Evolutionary conservation across 2,113 vertebrate genomes (phyloP).

Genomic region (Misgurnus anguillicaudatus): DNA sequence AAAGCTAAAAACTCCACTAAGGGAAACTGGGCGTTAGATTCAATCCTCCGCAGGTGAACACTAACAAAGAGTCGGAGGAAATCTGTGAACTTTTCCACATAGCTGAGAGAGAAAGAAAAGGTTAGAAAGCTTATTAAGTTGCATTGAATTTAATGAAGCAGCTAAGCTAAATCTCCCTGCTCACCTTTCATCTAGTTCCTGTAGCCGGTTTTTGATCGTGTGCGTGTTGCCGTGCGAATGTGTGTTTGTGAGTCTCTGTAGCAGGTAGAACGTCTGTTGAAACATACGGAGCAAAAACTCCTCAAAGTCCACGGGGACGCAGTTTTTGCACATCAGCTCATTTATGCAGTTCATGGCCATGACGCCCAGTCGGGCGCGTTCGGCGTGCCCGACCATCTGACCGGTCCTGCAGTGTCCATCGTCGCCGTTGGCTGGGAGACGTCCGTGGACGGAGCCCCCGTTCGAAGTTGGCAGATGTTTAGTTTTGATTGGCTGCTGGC

Average conservation of each 20-base stretch:
- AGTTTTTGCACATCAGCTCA: constrained; percentile 99
- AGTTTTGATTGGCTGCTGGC: constrained; percentile 83
- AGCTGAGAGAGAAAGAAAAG: constrained; percentile 74
- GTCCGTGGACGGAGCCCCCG: constrained; percentile 63
- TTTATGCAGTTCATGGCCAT: constrained; percentile 98
- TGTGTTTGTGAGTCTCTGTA: constrained; percentile 95
- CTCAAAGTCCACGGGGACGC: constrained; percentile 97
- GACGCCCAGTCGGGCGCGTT: constrained; percentile 87
- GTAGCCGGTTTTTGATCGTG: constrained; percentile 88
- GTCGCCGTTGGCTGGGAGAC: constrained; percentile 80
- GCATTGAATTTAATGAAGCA: background rate
- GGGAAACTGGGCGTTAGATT: constrained; percentile 94
- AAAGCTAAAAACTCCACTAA: constrained; percentile 94
- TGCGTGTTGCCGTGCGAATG: constrained; percentile 91
- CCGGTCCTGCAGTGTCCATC: constrained; percentile 65
- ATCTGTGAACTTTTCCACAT: constrained; percentile 98
- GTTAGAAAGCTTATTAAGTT: constrained; percentile 54
- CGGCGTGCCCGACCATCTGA: constrained; percentile 69
- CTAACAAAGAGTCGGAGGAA: constrained; percentile 97
- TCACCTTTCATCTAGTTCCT: constrained; percentile 97
- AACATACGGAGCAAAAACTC: constrained; percentile 97
- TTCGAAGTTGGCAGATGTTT: constrained; percentile 71
- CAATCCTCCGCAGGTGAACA: constrained; percentile 92
- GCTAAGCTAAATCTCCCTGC: background rate
- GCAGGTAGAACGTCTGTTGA: constrained; percentile 98